A percentile compares a stretch with the other conserved stretches of the same genome.
These are phyloP conservation scores for Phrynocephalus vlangalii DNA, from an alignment of 2,797 vertebrate species.

Conservation along the genomic window DNA sequence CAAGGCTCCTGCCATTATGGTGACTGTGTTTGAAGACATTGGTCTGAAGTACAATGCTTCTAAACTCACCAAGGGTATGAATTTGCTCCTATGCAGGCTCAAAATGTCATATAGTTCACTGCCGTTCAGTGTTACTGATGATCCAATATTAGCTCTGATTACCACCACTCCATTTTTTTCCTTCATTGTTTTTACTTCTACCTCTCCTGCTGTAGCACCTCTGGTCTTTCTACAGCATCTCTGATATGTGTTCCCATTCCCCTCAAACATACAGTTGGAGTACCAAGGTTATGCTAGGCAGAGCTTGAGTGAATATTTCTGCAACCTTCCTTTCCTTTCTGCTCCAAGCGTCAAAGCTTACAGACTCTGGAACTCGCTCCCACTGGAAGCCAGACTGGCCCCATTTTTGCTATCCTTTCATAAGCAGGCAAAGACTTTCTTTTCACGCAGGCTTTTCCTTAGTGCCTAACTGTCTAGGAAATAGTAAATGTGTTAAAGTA, in stretches of 20 bases:
- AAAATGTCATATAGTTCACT: too few species aligned
- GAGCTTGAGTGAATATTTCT: background rate
- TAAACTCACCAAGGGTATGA: conserved; percentile 33
- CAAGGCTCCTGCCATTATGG: background rate
- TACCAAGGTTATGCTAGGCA: background rate
- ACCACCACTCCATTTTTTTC: background rate
- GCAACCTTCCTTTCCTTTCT: background rate
- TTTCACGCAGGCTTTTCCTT: too few species aligned
- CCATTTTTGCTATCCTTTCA: too few species aligned
- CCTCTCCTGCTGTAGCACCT: background rate
- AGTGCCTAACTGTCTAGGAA: too few species aligned
- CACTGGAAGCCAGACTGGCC: too few species aligned
- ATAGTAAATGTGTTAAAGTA: too few species aligned
- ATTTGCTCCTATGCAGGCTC: background rate
- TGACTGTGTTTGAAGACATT: conserved; percentile 34
- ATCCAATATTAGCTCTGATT: background rate
- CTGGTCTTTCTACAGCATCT: too few species aligned
- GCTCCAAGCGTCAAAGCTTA: background rate
- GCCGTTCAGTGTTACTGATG: background rate
- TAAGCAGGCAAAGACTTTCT: too few species aligned
- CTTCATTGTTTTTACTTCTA: background rate
- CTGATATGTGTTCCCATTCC: background rate
- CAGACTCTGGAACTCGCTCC: too few species aligned
- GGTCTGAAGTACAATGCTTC: conserved; percentile 40
- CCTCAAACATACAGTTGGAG: background rate